Evolutionary conservation across 2,797 vertebrate genomes (phyloP).

Genomic region (Pampus argenteus): DNA sequence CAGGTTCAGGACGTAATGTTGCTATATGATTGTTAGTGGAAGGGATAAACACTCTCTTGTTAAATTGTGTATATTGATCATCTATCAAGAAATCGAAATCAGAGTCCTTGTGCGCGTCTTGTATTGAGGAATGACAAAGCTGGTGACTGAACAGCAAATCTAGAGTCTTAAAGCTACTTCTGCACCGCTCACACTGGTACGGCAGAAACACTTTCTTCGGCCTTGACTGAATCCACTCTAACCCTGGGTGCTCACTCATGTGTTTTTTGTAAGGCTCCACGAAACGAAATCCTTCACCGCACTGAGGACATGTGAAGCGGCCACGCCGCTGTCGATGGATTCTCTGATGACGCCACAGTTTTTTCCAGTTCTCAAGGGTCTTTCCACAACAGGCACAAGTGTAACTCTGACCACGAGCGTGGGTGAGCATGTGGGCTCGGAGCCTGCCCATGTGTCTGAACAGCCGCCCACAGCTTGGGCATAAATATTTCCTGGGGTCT

Average conservation of each 20-base stretch:
- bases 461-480: slow-evolving; percentile 82
- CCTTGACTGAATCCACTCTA: slow-evolving; percentile 70
- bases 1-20: neutral
- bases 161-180: slow-evolving; percentile 78
- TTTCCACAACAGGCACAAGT: slow-evolving; percentile 81
- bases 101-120: slow-evolving; percentile 45
- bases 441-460: slow-evolving; percentile 85
- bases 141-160: slow-evolving; percentile 84
- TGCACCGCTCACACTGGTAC: slow-evolving; percentile 84
- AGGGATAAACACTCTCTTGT: slow-evolving; percentile 8
- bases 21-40: neutral
- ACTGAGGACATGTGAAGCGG: slow-evolving; percentile 82
- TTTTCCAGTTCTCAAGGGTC: slow-evolving; percentile 81
- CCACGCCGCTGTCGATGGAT: slow-evolving; percentile 81
- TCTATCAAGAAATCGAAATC: slow-evolving; percentile 58
- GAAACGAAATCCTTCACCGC: slow-evolving; percentile 83
- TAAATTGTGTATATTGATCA: slow-evolving; percentile 14
- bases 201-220: slow-evolving; percentile 73
- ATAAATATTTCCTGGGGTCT: slow-evolving; percentile 84
- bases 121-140: slow-evolving; percentile 75
- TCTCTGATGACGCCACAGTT: slow-evolving; percentile 85
- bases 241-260: slow-evolving; percentile 82
- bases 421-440: slow-evolving; percentile 87
- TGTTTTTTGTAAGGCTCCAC: slow-evolving; percentile 79
- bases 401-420: slow-evolving; percentile 75